These are phyloP conservation scores for Cygnus olor DNA, from an alignment of 2,797 vertebrate species.

Conservation along the genomic window DNA sequence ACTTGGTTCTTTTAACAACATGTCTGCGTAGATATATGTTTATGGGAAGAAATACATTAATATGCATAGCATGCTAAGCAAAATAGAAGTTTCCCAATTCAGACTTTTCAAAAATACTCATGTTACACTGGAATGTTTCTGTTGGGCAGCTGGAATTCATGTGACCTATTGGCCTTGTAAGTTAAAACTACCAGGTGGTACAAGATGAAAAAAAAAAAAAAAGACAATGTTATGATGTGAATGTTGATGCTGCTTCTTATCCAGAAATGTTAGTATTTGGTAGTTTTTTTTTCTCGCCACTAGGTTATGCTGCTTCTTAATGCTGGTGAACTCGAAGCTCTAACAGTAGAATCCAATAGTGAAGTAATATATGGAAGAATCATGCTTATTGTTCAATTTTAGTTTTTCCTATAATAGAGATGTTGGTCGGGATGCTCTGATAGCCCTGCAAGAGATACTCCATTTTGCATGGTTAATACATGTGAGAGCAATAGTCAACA, in stretches of 20 bases:
- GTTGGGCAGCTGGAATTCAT: not conserved
- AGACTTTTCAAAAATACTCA: not conserved
- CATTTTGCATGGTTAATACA: not conserved
- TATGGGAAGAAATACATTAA: not conserved
- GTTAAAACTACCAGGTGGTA: not conserved
- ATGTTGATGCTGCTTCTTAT: not conserved
- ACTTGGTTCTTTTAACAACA: not conserved
- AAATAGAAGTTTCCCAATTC: not conserved
- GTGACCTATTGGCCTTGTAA: not conserved
- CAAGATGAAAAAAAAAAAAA: not conserved
- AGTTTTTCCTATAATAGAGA: not conserved
- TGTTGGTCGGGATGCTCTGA: not conserved
- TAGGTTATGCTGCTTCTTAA: not conserved
- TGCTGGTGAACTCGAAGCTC: not conserved
- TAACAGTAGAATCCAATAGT: not conserved
- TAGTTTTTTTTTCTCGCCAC: not conserved
- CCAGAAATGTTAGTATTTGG: not conserved
- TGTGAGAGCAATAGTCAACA: not conserved
- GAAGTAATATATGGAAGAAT: not conserved
- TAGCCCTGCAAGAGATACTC: not conserved
- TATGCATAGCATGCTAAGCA: not conserved
- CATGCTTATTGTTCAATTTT: not conserved
- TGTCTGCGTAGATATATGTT: not conserved
- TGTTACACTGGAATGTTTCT: not conserved
- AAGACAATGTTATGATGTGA: not conserved